Conservation (phyloP, 1,140 invertebrate species). For the Caenorhabditis brenneri region DNA sequence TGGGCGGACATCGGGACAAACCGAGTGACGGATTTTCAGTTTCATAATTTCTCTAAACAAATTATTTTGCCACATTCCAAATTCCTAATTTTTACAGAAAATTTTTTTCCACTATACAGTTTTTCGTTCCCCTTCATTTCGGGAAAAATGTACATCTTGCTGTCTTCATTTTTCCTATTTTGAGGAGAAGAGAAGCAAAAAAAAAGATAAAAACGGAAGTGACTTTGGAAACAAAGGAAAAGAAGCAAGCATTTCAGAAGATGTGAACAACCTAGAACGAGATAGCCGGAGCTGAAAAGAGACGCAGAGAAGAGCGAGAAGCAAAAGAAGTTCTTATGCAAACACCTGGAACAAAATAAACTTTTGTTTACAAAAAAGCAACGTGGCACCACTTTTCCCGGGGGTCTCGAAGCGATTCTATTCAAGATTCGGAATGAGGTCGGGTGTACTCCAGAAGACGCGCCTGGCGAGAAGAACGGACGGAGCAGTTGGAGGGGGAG, state of each 20-base stretch:
- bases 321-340: too few species aligned
- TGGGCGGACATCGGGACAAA: neutral
- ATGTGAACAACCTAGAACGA: neutral
- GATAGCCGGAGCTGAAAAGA: too few species aligned
- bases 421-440: neutral
- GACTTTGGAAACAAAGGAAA: neutral
- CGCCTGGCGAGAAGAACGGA: neutral
- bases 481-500: neutral
- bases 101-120: too few species aligned
- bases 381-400: neutral
- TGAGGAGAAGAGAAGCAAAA: too few species aligned
- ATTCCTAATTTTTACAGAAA: too few species aligned
- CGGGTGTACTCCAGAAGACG: neutral
- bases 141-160: neutral
- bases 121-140: neutral
- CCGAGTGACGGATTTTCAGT: neutral
- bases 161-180: neutral
- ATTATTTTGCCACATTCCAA: too few species aligned
- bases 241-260: neutral
- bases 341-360: too few species aligned
- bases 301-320: neutral
- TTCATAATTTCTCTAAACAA: too few species aligned
- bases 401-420: neutral
- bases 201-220: constrained; percentile 7
- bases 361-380: too few species aligned